A percentile compares a stretch with the other conserved stretches of the same genome.
These are phyloP conservation scores for Etheostoma nigrum DNA, from an alignment of 2,797 vertebrate genomes.

Conservation along the genomic window DNA sequence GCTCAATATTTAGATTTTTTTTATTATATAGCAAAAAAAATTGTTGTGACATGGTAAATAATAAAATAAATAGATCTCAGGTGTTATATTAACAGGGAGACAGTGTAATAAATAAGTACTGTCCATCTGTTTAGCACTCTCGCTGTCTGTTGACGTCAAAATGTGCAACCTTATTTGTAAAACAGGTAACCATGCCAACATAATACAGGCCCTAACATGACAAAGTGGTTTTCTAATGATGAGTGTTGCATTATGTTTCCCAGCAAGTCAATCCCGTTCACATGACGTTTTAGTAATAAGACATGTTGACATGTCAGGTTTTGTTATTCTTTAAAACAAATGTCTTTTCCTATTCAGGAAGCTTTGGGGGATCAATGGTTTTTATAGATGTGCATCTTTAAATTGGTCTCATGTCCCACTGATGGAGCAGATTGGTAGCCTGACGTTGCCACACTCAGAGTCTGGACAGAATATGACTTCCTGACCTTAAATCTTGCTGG, in stretches of 20 bases:
- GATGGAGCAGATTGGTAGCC: no score
- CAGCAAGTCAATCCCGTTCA: background rate
- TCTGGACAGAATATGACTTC: no score
- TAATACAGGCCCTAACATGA: background rate
- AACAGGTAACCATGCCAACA: background rate
- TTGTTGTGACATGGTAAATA: conserved; percentile 3
- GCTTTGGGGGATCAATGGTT: background rate
- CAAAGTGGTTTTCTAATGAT: background rate
- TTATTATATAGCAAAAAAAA: no score
- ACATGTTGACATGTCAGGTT: background rate
- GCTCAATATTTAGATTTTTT: background rate
- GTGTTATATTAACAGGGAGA: background rate
- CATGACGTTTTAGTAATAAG: background rate
- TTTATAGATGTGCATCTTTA: background rate
- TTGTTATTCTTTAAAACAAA: background rate
- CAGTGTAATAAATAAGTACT: background rate
- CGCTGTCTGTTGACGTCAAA: conserved; percentile 11
- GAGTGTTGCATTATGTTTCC: background rate
- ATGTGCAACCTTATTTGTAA: background rate
- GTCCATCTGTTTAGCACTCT: conserved; percentile 20
- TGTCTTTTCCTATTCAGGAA: background rate
- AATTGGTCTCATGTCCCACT: no score
- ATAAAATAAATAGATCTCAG: conserved; percentile 4
- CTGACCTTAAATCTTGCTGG: no score
- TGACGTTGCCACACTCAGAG: no score